Evolutionary conservation across 2,888 invertebrate genomes (phyloP), one percentile per base, ranked within the genome.

Genomic region (Drosophila histrio): DNA sequence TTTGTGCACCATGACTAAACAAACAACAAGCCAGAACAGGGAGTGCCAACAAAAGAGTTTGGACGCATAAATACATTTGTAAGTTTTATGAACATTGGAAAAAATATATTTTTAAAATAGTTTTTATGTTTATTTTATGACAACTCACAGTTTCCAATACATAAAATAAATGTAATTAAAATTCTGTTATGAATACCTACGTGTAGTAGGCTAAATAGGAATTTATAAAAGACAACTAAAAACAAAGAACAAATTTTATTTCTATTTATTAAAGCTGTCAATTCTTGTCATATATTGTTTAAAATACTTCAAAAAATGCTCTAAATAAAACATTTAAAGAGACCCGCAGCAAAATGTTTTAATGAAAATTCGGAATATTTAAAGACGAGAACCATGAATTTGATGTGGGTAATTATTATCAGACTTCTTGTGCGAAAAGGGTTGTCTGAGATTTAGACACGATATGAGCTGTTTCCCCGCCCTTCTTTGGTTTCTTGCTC

Each of bases 331-430:
- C 5, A 7, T 19, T 7, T 13, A 1, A 22, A 52, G 0, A n/a
- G 17, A 11, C 72, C 69, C 69, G 56, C 69, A 69, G 38, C 38
- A 57, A 60, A 46, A 44, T 43, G 44, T 9, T 15, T 39, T 39
- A 52, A 61, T 44, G 41, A 50, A 61, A 44, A 44, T 41, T 36
- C 34, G 22, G 7, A 17, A 38, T 26, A 17, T 8, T 52, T 53
- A 26, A 34, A 52, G 19, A 11, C 13, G 13, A 15, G n/a, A 11
- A 7, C 21, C 60, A 21, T 46, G 50, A 80, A 73, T 64, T 72
- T 67, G 47, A 82, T 86, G 80, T 64, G 81, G 87, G 87, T 80
- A 86, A 86, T 82, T 83, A 81, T 77, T 79, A 65, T 67, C 67
- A 72, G 71, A 19, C 43, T 43, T 32, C 21, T 7, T 28, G 17